Conservation (phyloP, 2,888 invertebrate species). For the Lomographa bimaculata region DNA sequence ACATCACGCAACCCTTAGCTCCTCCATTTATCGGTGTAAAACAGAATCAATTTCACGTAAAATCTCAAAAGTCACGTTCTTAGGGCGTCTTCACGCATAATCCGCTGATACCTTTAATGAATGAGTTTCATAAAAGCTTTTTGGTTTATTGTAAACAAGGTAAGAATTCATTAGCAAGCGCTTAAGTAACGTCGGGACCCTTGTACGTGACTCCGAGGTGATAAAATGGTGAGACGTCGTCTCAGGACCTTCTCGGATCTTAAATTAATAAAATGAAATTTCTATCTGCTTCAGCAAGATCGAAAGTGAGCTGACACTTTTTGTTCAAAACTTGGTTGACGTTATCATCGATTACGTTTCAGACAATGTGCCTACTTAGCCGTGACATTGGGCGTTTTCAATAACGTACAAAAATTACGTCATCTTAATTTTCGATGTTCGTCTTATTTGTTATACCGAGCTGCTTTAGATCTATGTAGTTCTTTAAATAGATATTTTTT, state of each 20-base stretch:
- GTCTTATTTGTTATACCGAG: slow-evolving; percentile 12
- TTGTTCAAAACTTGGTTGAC: slow-evolving; percentile 20
- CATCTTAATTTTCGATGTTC: slow-evolving; percentile 4
- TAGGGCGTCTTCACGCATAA: slow-evolving; percentile 64
- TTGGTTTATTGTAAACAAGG: slow-evolving; percentile 74
- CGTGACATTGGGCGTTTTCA: slow-evolving; percentile 25
- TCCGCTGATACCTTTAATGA: slow-evolving; percentile 64
- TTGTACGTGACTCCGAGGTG: slow-evolving; percentile 69
- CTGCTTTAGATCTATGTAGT: slow-evolving; percentile 9
- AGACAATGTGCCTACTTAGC: slow-evolving; percentile 18
- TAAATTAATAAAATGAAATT: slow-evolving; percentile 58
- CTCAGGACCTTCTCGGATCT: slow-evolving; percentile 48
- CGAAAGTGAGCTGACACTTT: slow-evolving; percentile 38
- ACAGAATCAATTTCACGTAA: slow-evolving; percentile 53
- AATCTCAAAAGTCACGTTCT: slow-evolving; percentile 64
- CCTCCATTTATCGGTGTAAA: slow-evolving; percentile 43
- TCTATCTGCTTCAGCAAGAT: slow-evolving; percentile 44
- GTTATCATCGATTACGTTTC: slow-evolving; percentile 24
- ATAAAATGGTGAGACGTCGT: slow-evolving; percentile 51
- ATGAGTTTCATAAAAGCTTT: slow-evolving; percentile 69
- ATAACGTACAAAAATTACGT: slow-evolving; percentile 16
- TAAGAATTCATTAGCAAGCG: slow-evolving; percentile 68
- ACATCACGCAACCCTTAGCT: slow-evolving; percentile 46
- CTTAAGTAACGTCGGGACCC: slow-evolving; percentile 47
- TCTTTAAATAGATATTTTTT: too few species aligned